Evolutionary conservation across 2,888 invertebrate genomes (phyloP).

Genomic region (Rotaria sp.): DNA sequence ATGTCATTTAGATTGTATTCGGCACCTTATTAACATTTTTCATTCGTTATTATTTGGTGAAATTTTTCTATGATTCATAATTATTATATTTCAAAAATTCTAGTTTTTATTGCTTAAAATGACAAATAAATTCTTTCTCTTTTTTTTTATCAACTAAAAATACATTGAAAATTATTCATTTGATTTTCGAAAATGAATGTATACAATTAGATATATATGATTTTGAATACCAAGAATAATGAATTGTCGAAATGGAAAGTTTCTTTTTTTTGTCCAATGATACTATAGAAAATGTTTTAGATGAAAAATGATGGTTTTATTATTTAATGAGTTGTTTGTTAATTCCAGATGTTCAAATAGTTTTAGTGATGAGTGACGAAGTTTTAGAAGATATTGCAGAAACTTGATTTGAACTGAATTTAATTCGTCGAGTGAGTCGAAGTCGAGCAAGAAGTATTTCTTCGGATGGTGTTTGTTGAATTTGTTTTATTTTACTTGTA

Average conservation of each 20-base stretch:
- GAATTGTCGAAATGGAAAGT: background rate
- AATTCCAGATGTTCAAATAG: background rate
- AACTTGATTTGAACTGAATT: background rate
- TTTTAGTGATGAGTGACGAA: background rate
- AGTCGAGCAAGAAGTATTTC: background rate
- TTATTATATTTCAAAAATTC: background rate
- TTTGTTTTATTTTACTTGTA: background rate
- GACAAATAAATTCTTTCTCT: background rate
- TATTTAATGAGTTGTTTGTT: background rate
- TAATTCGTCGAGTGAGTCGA: background rate
- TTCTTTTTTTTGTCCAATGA: background rate
- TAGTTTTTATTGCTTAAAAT: background rate
- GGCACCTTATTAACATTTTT: background rate
- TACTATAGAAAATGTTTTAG: background rate
- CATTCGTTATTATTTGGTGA: slow-evolving; percentile 28
- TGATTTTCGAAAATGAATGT: background rate
- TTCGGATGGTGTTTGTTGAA: background rate
- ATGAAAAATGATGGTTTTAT: too few species aligned
- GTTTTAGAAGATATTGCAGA: background rate
- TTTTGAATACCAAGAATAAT: background rate
- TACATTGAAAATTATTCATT: background rate
- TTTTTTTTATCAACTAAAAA: background rate
- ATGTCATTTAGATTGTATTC: background rate
- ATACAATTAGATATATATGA: background rate
- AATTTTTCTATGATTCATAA: background rate